These are phyloP conservation scores for Caloenas nicobarica DNA, from an alignment of 2,113 vertebrate genomes.

Conservation along the genomic window DNA sequence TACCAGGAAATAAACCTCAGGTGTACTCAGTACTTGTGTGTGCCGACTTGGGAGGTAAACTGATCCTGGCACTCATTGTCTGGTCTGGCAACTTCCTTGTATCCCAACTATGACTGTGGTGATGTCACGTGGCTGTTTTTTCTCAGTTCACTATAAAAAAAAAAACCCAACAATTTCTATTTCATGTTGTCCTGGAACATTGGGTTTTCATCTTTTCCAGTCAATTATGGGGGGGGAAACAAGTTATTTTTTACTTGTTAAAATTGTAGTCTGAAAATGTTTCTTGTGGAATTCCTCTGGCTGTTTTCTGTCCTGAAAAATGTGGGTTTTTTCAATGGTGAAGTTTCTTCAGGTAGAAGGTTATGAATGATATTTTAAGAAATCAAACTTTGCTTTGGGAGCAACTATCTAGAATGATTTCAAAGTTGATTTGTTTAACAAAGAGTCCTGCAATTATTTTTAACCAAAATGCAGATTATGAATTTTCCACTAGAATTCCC, in stretches of 20 bases:
- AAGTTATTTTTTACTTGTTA: background rate
- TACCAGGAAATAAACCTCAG: background rate
- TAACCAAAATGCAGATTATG: background rate
- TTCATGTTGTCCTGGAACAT: slow-evolving; percentile 41
- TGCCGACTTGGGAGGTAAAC: background rate
- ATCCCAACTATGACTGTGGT: background rate
- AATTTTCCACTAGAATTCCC: background rate
- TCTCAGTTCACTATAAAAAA: background rate
- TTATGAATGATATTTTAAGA: background rate
- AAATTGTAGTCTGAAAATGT: slow-evolving; percentile 15
- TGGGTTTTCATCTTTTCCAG: slow-evolving; percentile 54
- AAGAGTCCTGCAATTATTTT: background rate
- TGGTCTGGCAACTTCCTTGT: slow-evolving; percentile 26
- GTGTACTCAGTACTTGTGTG: background rate
- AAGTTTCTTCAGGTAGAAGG: slow-evolving; percentile 8
- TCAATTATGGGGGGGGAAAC: background rate
- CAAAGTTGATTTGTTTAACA: background rate
- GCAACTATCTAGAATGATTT: background rate
- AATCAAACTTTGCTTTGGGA: background rate
- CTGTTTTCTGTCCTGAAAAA: slow-evolving; percentile 43
- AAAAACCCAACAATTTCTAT: background rate
- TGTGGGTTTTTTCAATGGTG: background rate
- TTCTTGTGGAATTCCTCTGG: slow-evolving; percentile 39
- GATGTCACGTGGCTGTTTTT: slow-evolving; percentile 25
- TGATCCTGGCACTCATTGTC: background rate